Conservation (phyloP, 2,888 invertebrate genomes). For the Sepioteuthis lessoniana region DNA sequence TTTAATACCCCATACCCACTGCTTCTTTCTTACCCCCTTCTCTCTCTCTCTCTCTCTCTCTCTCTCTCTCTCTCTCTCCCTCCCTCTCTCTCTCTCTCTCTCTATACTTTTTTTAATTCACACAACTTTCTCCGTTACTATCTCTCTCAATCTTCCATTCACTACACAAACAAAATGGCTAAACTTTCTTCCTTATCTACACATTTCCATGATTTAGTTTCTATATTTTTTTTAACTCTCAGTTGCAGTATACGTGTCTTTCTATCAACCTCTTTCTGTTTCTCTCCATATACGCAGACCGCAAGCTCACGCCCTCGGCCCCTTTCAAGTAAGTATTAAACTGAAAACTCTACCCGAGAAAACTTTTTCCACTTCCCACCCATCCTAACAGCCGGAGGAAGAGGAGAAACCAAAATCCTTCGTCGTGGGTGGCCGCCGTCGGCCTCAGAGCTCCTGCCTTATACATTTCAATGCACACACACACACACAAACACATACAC, state of each 20-base stretch:
- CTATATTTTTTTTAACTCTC: background rate
- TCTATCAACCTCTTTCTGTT: background rate
- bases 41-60: no score
- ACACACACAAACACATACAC: background rate
- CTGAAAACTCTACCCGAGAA: conserved; percentile 25
- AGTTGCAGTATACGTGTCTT: background rate
- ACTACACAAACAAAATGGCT: conserved; percentile 21
- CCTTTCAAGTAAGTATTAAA: conserved; percentile 33
- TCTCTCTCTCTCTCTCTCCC: no score
- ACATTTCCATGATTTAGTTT: background rate
- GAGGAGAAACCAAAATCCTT: background rate
- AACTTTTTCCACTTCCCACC: conserved; percentile 10
- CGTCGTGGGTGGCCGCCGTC: conserved; percentile 21
- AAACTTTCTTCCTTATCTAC: background rate
- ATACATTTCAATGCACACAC: background rate
- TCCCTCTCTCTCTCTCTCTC: no score
- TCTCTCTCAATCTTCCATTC: background rate
- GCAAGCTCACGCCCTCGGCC: conserved; percentile 20
- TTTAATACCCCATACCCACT: no score
- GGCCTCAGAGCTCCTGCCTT: background rate
- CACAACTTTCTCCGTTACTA: background rate
- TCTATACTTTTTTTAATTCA: no score
- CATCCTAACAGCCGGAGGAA: background rate
- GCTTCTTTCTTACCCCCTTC: no score
- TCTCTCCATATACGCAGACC: background rate